A percentile compares a stretch with the other conserved stretches of the same genome.
Conservation (phyloP, 2,888 invertebrate species). For the Bhutanitis thaidina region DNA sequence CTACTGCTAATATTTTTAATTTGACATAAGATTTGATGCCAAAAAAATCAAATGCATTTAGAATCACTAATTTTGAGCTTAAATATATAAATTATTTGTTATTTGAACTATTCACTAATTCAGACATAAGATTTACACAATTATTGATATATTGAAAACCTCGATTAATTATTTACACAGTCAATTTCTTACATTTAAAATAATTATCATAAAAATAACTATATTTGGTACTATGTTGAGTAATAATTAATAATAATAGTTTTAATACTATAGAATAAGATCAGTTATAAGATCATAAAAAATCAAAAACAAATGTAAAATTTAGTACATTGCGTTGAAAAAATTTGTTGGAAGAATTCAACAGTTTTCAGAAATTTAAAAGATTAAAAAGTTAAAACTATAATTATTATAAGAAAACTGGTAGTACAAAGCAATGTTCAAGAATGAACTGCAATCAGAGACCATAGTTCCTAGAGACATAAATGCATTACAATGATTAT, state of each 20-base stretch:
- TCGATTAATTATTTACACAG: background rate
- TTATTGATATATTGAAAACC: background rate
- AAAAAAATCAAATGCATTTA: too few species aligned
- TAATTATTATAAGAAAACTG: background rate
- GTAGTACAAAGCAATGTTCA: background rate
- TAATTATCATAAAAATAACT: background rate
- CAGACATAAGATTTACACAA: background rate
- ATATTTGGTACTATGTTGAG: slow-evolving; percentile 11
- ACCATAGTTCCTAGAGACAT: too few species aligned
- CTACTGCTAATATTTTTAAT: background rate
- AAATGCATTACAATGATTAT: too few species aligned
- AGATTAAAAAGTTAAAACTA: too few species aligned
- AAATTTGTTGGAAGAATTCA: too few species aligned
- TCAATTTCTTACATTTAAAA: background rate
- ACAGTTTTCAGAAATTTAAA: too few species aligned
- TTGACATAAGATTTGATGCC: too few species aligned
- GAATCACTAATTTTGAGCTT: slow-evolving; percentile 6
- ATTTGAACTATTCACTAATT: background rate
- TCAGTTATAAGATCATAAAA: too few species aligned
- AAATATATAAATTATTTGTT: background rate
- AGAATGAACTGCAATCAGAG: background rate
- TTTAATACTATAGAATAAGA: background rate
- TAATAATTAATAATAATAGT: background rate
- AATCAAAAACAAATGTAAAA: too few species aligned
- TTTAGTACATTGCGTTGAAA: too few species aligned